Conservation (phyloP, 2,888 invertebrate species). For the Aradus depressus region DNA sequence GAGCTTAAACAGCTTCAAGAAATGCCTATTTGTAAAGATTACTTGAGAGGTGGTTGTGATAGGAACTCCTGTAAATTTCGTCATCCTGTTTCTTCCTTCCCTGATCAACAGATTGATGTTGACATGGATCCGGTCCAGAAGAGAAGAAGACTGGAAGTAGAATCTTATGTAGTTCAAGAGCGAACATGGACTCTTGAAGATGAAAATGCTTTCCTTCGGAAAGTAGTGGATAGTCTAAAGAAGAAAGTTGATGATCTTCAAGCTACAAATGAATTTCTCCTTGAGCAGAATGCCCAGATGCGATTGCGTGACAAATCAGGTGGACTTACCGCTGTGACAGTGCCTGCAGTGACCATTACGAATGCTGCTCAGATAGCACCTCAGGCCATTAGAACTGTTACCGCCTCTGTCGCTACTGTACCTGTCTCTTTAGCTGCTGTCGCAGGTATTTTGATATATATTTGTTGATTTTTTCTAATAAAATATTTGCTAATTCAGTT, state of each 20-base stretch:
- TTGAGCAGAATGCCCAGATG: conserved; percentile 64
- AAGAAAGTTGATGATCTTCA: conserved; percentile 56
- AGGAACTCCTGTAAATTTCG: conserved; percentile 42
- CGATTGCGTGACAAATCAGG: conserved; percentile 48
- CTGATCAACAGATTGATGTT: conserved; percentile 9
- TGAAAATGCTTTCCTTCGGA: conserved; percentile 53
- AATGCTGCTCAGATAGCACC: conserved; percentile 37
- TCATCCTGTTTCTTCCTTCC: conserved; percentile 34
- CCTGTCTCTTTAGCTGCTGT: conserved; percentile 51
- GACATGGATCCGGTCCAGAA: conserved; percentile 40
- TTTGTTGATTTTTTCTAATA: no score
- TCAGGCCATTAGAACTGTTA: conserved; percentile 45
- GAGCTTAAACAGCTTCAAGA: conserved; percentile 11
- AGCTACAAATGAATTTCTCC: conserved; percentile 64
- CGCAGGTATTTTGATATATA: no score
- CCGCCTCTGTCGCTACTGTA: conserved; percentile 48
- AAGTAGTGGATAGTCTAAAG: conserved; percentile 57
- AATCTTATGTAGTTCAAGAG: conserved; percentile 1
- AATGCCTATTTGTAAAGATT: conserved; percentile 50
- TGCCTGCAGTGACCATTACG: conserved; percentile 49
- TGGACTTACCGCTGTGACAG: conserved; percentile 44
- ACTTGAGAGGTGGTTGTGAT: conserved; percentile 45
- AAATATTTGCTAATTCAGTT: no score
- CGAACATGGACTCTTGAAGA: conserved; percentile 44
- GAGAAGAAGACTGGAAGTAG: conserved; percentile 33